These are phyloP conservation scores for Drosophila bifasciata DNA, from an alignment of 1,140 invertebrate species.

Conservation along the genomic window DNA sequence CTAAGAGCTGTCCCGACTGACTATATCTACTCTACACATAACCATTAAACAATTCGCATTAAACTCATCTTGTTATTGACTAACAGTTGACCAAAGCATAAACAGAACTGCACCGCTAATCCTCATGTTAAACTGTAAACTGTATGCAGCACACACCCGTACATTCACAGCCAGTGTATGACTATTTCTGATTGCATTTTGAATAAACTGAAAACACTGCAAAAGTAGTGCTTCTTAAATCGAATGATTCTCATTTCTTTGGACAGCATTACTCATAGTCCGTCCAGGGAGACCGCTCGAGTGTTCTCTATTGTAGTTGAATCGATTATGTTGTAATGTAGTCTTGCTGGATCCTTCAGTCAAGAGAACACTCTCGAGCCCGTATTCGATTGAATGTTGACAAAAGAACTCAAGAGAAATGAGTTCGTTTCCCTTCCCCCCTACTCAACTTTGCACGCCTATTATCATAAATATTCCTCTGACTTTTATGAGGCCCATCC, in stretches of 20 bases:
- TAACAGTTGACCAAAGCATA: slow-evolving; percentile 53
- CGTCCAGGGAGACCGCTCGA: no score
- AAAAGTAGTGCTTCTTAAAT: slow-evolving; percentile 37
- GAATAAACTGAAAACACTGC: slow-evolving; percentile 61
- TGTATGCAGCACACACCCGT: slow-evolving; percentile 15
- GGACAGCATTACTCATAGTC: neutral
- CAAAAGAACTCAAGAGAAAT: no score
- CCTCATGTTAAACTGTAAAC: slow-evolving; percentile 63
- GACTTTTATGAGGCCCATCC: no score
- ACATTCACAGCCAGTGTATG: slow-evolving; percentile 29
- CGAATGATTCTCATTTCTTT: neutral
- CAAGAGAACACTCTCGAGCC: no score
- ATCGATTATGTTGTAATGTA: neutral
- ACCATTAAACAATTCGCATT: slow-evolving; percentile 23
- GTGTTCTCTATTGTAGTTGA: slow-evolving; percentile 1
- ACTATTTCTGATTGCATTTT: slow-evolving; percentile 65
- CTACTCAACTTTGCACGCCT: no score
- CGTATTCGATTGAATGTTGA: no score
- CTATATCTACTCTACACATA: slow-evolving; percentile 53
- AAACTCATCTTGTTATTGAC: slow-evolving; percentile 75
- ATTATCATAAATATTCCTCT: no score
- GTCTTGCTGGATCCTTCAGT: no score
- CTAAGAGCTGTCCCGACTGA: slow-evolving; percentile 64
- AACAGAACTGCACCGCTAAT: slow-evolving; percentile 61
- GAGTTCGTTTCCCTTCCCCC: no score